Evolutionary conservation across 2,888 invertebrate genomes (phyloP).

Genomic region (Leptinotarsa tumamoca): DNA sequence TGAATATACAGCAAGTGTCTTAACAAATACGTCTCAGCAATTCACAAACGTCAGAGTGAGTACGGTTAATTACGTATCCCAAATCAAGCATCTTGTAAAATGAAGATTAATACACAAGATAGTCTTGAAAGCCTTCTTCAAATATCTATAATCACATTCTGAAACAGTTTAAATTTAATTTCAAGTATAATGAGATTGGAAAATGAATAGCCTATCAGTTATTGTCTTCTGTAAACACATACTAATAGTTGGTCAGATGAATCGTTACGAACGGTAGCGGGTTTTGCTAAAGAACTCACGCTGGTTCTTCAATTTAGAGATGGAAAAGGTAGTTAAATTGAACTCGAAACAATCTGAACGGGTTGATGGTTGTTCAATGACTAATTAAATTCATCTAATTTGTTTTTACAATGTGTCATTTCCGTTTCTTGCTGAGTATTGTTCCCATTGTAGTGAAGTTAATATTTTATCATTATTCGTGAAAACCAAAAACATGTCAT

Average conservation of each 20-base stretch:
- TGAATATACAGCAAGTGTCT: too few species aligned
- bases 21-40: neutral
- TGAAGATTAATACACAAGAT: conserved; percentile 44
- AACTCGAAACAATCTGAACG: neutral
- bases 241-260: conserved; percentile 45
- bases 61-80: neutral
- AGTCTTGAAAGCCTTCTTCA: conserved; percentile 41
- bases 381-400: neutral
- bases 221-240: conserved; percentile 53
- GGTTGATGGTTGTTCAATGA: neutral
- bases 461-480: too few species aligned
- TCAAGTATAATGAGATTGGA: conserved; percentile 54
- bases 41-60: neutral
- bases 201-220: conserved; percentile 53
- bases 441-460: too few species aligned
- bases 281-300: conserved; percentile 42
- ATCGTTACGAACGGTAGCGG: conserved; percentile 44
- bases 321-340: neutral
- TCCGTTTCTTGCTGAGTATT: neutral
- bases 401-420: neutral
- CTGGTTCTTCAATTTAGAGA: conserved; percentile 31
- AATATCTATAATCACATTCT: conserved; percentile 49
- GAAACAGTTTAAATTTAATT: conserved; percentile 54
- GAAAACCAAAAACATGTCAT: too few species aligned
- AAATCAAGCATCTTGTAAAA: conserved; percentile 15